Conservation (phyloP, 1,140 invertebrate genomes). For the Pteromalus puparum region DNA sequence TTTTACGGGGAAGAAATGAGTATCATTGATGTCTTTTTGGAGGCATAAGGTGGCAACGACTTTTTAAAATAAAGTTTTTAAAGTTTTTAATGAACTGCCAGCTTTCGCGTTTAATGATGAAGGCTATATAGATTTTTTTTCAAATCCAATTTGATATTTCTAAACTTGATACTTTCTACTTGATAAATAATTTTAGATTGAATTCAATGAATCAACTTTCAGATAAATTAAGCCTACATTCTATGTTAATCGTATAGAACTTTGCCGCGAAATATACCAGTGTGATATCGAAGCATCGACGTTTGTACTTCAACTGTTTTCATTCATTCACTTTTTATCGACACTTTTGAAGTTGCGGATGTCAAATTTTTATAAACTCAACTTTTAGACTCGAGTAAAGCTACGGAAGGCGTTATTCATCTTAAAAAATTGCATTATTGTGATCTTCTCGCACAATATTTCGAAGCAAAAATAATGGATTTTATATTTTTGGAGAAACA, state of each 20-base stretch:
- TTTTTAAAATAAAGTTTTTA: not conserved
- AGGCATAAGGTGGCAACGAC: not conserved
- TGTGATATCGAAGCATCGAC: no score
- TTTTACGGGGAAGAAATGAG: slow-evolving; percentile 45
- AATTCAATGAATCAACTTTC: no score
- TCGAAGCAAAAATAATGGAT: not conserved
- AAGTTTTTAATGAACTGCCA: not conserved
- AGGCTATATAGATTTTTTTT: no score
- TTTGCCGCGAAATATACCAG: no score
- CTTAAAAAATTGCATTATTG: not conserved
- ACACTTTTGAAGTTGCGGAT: not conserved
- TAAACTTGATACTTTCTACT: no score
- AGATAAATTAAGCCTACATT: no score
- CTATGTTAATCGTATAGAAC: no score
- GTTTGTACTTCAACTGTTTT: not conserved
- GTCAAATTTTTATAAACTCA: no score
- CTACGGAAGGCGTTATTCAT: not conserved
- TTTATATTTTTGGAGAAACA: not conserved
- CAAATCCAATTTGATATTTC: no score
- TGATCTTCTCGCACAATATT: not conserved
- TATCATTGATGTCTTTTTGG: slow-evolving; percentile 40
- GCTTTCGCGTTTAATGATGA: no score
- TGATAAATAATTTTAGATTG: no score
- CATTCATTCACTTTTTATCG: not conserved
- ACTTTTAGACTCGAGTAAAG: no score